These are phyloP conservation scores for Cremastinae sp. DNA, from an alignment of 2,888 invertebrate species.

Conservation along the genomic window DNA sequence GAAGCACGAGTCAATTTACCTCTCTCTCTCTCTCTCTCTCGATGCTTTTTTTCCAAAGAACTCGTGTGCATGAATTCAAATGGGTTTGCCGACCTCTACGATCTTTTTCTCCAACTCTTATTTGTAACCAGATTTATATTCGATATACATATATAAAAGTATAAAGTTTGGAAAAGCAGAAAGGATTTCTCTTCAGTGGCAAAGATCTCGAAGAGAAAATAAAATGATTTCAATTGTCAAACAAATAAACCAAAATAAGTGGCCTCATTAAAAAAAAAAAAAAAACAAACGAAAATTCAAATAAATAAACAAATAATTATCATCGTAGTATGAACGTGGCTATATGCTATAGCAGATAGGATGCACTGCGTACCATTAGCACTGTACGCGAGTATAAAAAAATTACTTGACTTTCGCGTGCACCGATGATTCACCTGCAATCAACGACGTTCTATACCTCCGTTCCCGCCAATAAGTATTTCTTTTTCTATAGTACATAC, in stretches of 20 bases:
- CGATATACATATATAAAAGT: slow-evolving; percentile 2
- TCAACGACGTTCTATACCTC: slow-evolving; percentile 24
- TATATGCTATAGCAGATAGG: no score
- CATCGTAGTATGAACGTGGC: slow-evolving; percentile 1
- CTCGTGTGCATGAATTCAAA: slow-evolving; percentile 70
- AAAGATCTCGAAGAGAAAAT: slow-evolving; percentile 27
- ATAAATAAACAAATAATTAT: no score
- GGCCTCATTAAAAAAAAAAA: no score
- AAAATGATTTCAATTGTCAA: no score
- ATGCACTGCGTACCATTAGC: slow-evolving; percentile 6
- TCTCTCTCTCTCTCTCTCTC: background rate
- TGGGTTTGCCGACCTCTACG: slow-evolving; percentile 67
- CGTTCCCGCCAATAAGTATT: background rate
- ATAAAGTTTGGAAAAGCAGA: background rate
- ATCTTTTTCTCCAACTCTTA: slow-evolving; percentile 60
- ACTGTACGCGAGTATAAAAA: slow-evolving; percentile 17
- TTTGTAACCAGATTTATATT: slow-evolving; percentile 21
- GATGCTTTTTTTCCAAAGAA: background rate
- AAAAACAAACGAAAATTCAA: no score
- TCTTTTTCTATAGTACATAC: slow-evolving; percentile 6
- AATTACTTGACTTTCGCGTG: slow-evolving; percentile 40
- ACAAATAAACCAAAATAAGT: no score
- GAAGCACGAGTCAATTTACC: slow-evolving; percentile 49
- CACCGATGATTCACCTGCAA: slow-evolving; percentile 49
- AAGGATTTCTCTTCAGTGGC: slow-evolving; percentile 12